phyloP scores from a whole-genome alignment of 2,888 invertebrate species.

The Lasioglossum figueresi region DNA sequence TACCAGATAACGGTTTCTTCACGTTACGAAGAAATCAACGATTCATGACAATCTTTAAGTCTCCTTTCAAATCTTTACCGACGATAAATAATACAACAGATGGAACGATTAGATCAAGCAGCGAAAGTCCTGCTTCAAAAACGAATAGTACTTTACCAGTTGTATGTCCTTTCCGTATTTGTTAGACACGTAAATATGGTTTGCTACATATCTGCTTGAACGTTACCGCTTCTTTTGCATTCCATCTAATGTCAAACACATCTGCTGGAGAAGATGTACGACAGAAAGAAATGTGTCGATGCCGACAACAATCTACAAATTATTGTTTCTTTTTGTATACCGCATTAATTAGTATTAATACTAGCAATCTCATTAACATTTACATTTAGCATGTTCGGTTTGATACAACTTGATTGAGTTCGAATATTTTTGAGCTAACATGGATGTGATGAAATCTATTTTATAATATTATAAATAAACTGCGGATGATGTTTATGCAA shows the following conservation, averaged over 20 bases:
- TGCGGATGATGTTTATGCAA: no score
- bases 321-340: neutral
- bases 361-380: slow-evolving; percentile 15
- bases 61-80: slow-evolving; percentile 82
- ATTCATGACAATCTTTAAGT: slow-evolving; percentile 79
- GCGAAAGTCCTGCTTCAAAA: slow-evolving; percentile 78
- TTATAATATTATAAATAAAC: neutral
- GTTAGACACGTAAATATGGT: slow-evolving; percentile 22
- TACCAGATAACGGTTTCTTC: slow-evolving; percentile 80
- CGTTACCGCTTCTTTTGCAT: slow-evolving; percentile 19
- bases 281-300: neutral
- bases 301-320: neutral
- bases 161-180: slow-evolving; percentile 75
- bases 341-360: neutral
- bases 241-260: neutral
- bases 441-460: neutral
- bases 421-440: slow-evolving; percentile 18
- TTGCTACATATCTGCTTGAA: slow-evolving; percentile 29
- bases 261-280: neutral
- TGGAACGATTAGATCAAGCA: slow-evolving; percentile 79
- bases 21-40: slow-evolving; percentile 81
- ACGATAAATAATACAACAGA: slow-evolving; percentile 80
- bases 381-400: slow-evolving; percentile 38
- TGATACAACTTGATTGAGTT: slow-evolving; percentile 12
- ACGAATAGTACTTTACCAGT: slow-evolving; percentile 75